Evolutionary conservation across 2,797 vertebrate genomes (phyloP).

Genomic region (Gouania willdenowi): DNA sequence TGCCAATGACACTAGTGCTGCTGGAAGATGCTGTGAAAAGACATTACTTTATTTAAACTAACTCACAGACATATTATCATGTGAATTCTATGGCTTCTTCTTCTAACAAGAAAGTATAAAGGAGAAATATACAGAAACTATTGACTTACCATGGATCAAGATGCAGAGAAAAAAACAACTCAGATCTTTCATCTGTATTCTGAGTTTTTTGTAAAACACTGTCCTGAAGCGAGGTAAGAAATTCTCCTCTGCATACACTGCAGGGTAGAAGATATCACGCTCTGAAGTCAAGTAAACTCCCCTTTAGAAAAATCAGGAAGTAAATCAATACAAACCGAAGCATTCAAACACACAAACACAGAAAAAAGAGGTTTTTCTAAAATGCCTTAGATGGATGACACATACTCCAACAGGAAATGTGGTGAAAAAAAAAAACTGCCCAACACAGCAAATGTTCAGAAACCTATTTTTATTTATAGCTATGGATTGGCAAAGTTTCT

Average conservation of each 20-base stretch:
- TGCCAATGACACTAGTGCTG: conserved; percentile 20
- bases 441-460: too few species aligned
- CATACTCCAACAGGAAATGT: conserved; percentile 5
- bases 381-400: conserved; percentile 4
- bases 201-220: conserved; percentile 35
- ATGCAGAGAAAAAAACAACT: conserved; percentile 37
- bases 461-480: too few species aligned
- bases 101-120: conserved; percentile 24
- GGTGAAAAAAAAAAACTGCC: too few species aligned
- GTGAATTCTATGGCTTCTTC: neutral
- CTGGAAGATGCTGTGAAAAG: conserved; percentile 23
- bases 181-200: conserved; percentile 49
- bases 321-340: conserved; percentile 37
- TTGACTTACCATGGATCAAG: conserved; percentile 54
- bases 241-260: conserved; percentile 4
- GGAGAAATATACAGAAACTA: conserved; percentile 14
- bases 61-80: neutral
- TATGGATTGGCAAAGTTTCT: too few species aligned
- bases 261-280: neutral
- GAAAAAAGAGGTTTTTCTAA: neutral
- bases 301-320: conserved; percentile 35
- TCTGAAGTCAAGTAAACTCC: conserved; percentile 21
- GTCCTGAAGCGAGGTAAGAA: conserved; percentile 20
- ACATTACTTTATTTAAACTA: conserved; percentile 1
- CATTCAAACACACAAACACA: too few species aligned